phyloP scores from a whole-genome alignment of 2,797 vertebrate species.

The Cuniculus paca region DNA sequence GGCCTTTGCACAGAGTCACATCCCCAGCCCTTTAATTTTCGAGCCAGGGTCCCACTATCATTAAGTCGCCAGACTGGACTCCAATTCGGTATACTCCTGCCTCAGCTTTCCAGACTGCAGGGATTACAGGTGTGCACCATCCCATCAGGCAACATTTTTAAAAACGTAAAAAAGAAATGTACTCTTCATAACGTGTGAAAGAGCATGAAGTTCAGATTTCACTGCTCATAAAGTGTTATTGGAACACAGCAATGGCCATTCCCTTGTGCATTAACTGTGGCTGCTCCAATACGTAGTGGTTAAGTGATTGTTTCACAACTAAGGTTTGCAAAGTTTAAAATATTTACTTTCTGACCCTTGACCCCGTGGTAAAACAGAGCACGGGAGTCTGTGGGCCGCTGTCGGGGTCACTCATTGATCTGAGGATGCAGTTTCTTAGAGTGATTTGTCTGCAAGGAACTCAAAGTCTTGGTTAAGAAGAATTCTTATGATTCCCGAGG shows the following conservation, averaged over 20 bases:
- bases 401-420: not conserved
- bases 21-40: not conserved
- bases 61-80: not conserved
- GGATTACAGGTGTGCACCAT: not conserved
- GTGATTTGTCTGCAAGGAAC: not conserved
- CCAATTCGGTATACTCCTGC: not conserved
- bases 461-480: not conserved
- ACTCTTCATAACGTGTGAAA: not conserved
- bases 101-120: not conserved
- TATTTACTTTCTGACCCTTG: not conserved
- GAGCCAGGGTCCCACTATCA: not conserved
- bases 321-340: not conserved
- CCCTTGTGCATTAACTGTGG: not conserved
- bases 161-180: not conserved
- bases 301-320: not conserved
- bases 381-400: not conserved
- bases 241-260: not conserved
- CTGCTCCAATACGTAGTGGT: not conserved
- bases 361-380: not conserved
- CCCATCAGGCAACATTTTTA: rapidly evolving
- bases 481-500: not conserved
- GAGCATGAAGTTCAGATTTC: not conserved
- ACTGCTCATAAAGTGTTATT: slow-evolving; percentile 28
- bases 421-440: not conserved
- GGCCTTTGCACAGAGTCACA: not conserved